phyloP scores from a whole-genome alignment of 2,797 vertebrate species.

The Sardinella longiceps region DNA sequence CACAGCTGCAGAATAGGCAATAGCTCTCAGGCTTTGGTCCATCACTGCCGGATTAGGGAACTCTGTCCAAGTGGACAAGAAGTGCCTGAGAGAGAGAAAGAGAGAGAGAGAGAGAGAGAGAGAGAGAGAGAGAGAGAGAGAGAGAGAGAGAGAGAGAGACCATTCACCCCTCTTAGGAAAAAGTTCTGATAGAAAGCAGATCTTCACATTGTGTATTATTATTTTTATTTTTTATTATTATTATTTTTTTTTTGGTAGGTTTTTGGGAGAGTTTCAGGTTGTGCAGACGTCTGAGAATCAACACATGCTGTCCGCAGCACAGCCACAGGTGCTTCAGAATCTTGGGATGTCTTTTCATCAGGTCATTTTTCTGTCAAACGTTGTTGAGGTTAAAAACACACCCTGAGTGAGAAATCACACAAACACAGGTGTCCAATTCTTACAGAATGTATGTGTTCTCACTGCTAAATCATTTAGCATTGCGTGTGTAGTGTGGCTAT shows the following conservation, averaged over 20 bases:
- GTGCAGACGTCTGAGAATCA: not conserved
- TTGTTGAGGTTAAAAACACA: not conserved
- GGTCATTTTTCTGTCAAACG: constrained; percentile 18
- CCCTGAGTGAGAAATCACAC: not conserved
- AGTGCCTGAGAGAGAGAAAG: constrained; percentile 25
- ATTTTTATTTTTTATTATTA: no score
- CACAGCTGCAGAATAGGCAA: not conserved
- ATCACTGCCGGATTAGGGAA: constrained; percentile 20
- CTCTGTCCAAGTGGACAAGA: constrained; percentile 4
- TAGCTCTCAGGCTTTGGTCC: constrained; percentile 9
- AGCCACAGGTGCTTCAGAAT: constrained; percentile 7
- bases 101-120: not conserved
- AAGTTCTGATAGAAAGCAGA: constrained; percentile 9
- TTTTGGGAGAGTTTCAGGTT: not conserved
- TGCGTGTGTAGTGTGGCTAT: not conserved
- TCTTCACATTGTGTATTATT: not conserved
- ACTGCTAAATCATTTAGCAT: not conserved
- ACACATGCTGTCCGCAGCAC: not conserved
- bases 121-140: not conserved
- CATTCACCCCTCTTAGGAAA: constrained; percentile 39
- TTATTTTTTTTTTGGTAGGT: not conserved
- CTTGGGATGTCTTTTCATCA: constrained; percentile 15
- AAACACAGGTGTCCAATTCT: not conserved
- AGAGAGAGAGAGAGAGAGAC: constrained; percentile 18
- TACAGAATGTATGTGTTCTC: not conserved